Base-by-base conservation (phyloP, 1,140 invertebrate species). In the Sitodiplosis mosellana region DNA sequence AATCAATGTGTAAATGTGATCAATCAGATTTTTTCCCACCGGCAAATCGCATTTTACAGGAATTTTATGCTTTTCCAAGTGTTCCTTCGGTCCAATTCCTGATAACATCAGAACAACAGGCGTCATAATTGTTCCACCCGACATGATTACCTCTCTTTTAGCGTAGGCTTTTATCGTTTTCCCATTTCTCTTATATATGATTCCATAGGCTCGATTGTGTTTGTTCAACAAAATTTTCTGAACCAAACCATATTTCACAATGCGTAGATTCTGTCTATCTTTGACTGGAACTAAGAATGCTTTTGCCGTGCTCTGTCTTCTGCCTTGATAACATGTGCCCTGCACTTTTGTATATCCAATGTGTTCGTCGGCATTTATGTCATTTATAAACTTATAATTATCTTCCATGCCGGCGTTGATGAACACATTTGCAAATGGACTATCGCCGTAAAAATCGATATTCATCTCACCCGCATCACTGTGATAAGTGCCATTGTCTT, bases 21-120 rank as follows among this genome's bases (percentile, higher is more conserved):
- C 62, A 45, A 89, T 85, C 18, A 90, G 66, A 56, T 89, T 87
- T 51, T 85, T 73, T 12, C 85, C 85, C 1, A 88, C 84, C 56
- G 80, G 78, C 1, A 87, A 58, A 58, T 89, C 75, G 0, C 76
- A 75, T 3, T 87, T 52, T 0, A 85, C 71, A 0, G 79, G 79
- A 49, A 90, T 87, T 2, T 74, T 76, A 36, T 85, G 72, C 47
- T 82, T 73, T 49, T 74, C 56, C 1, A 96, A 65, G 55, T 93
- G 82, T 40, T 85, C 76, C 1, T 66, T 70, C 0, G 87, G 87
- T 0, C 89, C 89, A 19, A 93, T 74, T 0, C 90, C 90, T 15
- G 85, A 90, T 1, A 92, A 55, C 85, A 92, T 89, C 12, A 94
- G 69, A 15, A 94, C 53, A 49, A 88, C 83, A 1, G 87, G 85